A percentile compares a stretch with the other conserved stretches of the same genome.
phyloP scores from a whole-genome alignment of 2,888 invertebrate species.

The Nowickia ferox region DNA sequence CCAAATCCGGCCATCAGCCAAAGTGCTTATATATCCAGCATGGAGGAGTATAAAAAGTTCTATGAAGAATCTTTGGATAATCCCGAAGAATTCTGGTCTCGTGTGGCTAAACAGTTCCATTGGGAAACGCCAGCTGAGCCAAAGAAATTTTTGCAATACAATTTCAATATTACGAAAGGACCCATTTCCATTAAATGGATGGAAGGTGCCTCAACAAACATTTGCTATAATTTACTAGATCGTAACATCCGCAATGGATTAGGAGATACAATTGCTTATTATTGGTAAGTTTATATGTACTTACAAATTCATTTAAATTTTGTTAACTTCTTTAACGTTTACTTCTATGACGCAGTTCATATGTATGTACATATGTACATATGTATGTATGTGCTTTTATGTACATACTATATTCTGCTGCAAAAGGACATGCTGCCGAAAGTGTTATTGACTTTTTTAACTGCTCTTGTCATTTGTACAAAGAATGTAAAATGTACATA shows the following conservation, averaged over 20 bases:
- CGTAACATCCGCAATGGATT: slow-evolving; percentile 94
- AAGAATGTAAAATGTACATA: slow-evolving; percentile 2
- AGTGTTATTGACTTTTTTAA: slow-evolving; percentile 54
- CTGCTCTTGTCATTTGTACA: slow-evolving; percentile 25
- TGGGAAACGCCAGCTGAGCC: slow-evolving; percentile 92
- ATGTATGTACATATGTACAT: not conserved
- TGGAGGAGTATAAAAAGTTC: slow-evolving; percentile 91
- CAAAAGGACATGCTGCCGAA: slow-evolving; percentile 57
- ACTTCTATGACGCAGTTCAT: slow-evolving; percentile 58
- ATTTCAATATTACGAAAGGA: slow-evolving; percentile 95
- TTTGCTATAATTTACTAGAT: slow-evolving; percentile 97
- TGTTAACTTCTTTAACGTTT: slow-evolving; percentile 4
- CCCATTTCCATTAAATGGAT: slow-evolving; percentile 96
- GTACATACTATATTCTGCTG: not conserved
- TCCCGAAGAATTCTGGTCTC: slow-evolving; percentile 96
- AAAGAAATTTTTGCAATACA: slow-evolving; percentile 92
- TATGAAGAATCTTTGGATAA: slow-evolving; percentile 93
- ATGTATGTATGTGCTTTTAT: slow-evolving; percentile 11
- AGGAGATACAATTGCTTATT: slow-evolving; percentile 96
- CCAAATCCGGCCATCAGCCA: slow-evolving; percentile 85
- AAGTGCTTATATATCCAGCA: slow-evolving; percentile 87
- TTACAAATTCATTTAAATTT: not conserved
- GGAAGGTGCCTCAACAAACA: slow-evolving; percentile 96
- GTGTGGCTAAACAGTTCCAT: slow-evolving; percentile 95
- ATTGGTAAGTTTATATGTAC: slow-evolving; percentile 89